A percentile compares a stretch with the other conserved stretches of the same genome.
Evolutionary conservation across 2,797 vertebrate species (phyloP).

Genomic region (Tokudaia muenninki): DNA sequence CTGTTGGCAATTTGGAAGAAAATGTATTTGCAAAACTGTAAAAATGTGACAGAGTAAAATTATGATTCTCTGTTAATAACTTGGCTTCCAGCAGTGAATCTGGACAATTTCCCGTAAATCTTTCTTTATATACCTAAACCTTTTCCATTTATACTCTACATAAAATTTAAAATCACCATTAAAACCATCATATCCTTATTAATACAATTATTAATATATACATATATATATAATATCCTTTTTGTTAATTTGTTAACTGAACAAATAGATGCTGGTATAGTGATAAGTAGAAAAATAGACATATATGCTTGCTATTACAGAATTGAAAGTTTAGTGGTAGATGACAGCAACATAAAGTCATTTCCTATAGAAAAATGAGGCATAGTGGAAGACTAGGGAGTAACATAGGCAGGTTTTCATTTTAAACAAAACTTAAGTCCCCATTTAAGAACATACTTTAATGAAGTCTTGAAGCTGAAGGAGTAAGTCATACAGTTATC

Average conservation of each 20-base stretch:
- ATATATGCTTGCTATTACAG: not conserved
- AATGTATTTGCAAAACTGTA: constrained; percentile 42
- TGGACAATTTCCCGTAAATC: constrained; percentile 57
- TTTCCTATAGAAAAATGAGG: not conserved
- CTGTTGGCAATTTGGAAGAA: constrained; percentile 66
- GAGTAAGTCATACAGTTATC: not conserved
- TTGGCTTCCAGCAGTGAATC: not conserved
- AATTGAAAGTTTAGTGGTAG: constrained; percentile 23
- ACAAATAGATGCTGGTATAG: not conserved
- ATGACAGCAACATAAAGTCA: not conserved
- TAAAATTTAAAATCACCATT: constrained; percentile 42
- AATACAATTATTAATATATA: constrained; percentile 23
- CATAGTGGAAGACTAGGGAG: not conserved
- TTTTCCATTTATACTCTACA: constrained; percentile 39
- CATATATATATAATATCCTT: not conserved
- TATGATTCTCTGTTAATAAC: constrained; percentile 25
- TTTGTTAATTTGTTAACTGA: constrained; percentile 46
- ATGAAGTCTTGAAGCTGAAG: not conserved
- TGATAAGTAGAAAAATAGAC: constrained; percentile 22
- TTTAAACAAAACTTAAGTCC: constrained; percentile 19
- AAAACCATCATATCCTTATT: constrained; percentile 11
- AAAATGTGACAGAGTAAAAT: constrained; percentile 53
- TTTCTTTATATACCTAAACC: not conserved
- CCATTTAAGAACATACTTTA: not conserved
- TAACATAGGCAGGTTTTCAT: not conserved